These are phyloP conservation scores for Apamea crenata DNA, from an alignment of 2,888 invertebrate genomes.

Conservation along the genomic window DNA sequence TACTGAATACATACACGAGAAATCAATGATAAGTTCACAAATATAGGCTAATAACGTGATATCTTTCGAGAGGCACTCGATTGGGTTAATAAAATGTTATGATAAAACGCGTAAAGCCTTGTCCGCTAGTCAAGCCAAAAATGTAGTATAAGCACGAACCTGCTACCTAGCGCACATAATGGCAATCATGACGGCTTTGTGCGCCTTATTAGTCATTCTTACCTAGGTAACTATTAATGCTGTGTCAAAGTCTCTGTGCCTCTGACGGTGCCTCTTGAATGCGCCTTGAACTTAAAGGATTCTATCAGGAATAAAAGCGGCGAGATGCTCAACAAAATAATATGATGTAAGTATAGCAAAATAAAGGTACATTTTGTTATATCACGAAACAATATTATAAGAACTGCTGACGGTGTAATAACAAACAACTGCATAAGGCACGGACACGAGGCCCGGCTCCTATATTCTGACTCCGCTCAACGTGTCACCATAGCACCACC, in stretches of 20 bases:
- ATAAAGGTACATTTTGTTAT: not conserved
- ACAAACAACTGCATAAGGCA: not conserved
- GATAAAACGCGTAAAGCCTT: constrained; percentile 62
- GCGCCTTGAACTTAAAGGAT: not conserved
- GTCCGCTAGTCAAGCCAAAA: constrained; percentile 39
- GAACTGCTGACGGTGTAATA: not conserved
- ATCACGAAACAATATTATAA: not conserved
- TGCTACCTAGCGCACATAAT: not conserved
- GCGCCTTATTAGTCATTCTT: not conserved
- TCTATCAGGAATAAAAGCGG: not conserved
- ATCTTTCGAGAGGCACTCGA: constrained; percentile 75
- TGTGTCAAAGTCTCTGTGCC: too few relatives aligned
- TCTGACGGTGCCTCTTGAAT: not conserved
- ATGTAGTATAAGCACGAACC: constrained; percentile 7
- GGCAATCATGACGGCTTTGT: not conserved
- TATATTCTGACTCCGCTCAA: not conserved
- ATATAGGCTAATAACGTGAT: constrained; percentile 73
- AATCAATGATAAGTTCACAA: constrained; percentile 71
- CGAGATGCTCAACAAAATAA: not conserved
- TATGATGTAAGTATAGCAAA: not conserved
- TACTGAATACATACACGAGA: constrained; percentile 46
- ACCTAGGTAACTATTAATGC: not conserved
- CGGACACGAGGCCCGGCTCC: too few relatives aligned
- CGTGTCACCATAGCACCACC: not conserved
- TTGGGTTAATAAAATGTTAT: constrained; percentile 71